phyloP scores from a whole-genome alignment of 2,888 invertebrate genomes.

The Thalpophila matura region DNA sequence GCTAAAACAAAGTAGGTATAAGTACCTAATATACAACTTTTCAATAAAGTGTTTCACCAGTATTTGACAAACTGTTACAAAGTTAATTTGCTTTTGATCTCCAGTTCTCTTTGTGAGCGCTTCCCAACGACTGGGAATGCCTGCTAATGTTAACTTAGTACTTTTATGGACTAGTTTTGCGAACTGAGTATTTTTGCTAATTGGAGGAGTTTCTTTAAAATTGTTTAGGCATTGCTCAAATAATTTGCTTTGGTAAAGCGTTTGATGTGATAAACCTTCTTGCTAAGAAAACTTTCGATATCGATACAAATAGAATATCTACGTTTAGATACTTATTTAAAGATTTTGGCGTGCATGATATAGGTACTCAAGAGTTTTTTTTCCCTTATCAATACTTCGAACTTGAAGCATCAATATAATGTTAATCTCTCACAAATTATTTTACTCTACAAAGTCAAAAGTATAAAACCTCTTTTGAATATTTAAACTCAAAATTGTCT shows the following conservation, averaged over 20 bases:
- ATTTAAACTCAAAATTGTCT: conserved; percentile 21
- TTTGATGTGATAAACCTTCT: conserved; percentile 12
- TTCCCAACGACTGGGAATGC: conserved; percentile 9
- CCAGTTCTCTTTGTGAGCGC: conserved; percentile 21
- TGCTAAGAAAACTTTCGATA: not conserved
- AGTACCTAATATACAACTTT: not conserved
- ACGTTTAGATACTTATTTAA: not conserved
- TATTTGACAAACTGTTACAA: conserved; percentile 43
- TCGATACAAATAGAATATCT: not conserved
- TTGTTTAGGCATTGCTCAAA: conserved; percentile 12
- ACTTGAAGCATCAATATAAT: no score
- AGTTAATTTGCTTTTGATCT: conserved; percentile 48
- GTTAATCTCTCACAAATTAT: not conserved
- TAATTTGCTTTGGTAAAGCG: conserved; percentile 11
- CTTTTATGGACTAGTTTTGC: conserved; percentile 21
- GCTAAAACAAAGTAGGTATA: not conserved
- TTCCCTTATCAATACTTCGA: not conserved
- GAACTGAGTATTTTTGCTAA: conserved; percentile 36
- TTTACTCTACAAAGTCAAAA: conserved; percentile 11
- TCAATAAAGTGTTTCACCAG: conserved; percentile 13
- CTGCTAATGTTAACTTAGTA: conserved; percentile 44
- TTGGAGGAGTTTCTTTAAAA: conserved; percentile 32
- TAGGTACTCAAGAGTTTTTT: not conserved
- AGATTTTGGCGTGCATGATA: not conserved
- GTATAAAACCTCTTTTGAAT: conserved; percentile 13